phyloP scores from a whole-genome alignment of 2,888 invertebrate species.

The Platycnemis pennipes region DNA sequence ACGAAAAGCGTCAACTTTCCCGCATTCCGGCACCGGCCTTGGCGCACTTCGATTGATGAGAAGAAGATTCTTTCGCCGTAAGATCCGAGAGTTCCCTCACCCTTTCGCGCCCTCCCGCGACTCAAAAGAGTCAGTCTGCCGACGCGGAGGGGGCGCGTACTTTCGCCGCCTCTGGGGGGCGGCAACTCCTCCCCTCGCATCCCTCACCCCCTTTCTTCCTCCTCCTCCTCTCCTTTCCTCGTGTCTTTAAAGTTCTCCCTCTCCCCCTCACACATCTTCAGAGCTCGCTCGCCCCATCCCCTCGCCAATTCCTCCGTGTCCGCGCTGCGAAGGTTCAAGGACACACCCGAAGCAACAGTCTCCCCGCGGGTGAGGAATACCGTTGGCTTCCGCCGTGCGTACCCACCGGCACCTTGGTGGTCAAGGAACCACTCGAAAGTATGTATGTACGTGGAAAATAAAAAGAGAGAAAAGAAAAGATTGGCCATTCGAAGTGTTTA shows the following conservation, averaged over 20 bases:
- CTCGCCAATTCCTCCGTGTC: not conserved
- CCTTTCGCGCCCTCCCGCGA: not conserved
- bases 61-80: not conserved
- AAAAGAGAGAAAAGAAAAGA: too few relatives aligned
- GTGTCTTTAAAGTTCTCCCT: not conserved
- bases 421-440: not conserved
- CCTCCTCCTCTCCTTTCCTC: not conserved
- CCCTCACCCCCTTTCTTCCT: not conserved
- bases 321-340: constrained; percentile 57
- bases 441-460: not conserved
- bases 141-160: not conserved
- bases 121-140: not conserved
- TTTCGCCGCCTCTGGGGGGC: constrained; percentile 51
- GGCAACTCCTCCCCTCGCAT: not conserved
- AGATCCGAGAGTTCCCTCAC: not conserved
- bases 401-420: not conserved
- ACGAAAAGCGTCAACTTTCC: not conserved
- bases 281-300: not conserved
- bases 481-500: too few relatives aligned
- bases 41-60: not conserved
- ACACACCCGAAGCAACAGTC: constrained; percentile 39
- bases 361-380: not conserved
- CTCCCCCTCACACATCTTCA: not conserved
- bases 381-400: constrained; percentile 57
- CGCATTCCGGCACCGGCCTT: not conserved